These are phyloP conservation scores for Stenodera caucasica DNA, from an alignment of 2,888 invertebrate species.

Conservation along the genomic window DNA sequence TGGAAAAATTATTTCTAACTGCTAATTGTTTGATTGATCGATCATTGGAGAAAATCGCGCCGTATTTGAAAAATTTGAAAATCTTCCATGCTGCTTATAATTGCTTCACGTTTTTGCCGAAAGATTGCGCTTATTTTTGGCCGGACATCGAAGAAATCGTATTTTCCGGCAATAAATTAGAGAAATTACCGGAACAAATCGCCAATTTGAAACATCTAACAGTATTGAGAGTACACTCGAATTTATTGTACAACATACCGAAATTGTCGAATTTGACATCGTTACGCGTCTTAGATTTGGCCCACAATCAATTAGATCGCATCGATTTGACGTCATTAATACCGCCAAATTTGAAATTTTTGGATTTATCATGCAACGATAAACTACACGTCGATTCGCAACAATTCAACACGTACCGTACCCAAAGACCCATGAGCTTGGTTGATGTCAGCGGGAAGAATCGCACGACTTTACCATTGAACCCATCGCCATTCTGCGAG, in stretches of 20 bases:
- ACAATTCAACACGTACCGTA: slow-evolving; percentile 77
- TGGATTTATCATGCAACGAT: slow-evolving; percentile 82
- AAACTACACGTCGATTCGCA: slow-evolving; percentile 81
- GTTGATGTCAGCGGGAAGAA: slow-evolving; percentile 85
- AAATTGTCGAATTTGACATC: slow-evolving; percentile 74
- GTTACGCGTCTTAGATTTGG: slow-evolving; percentile 78
- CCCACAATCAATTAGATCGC: slow-evolving; percentile 81
- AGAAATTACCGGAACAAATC: slow-evolving; percentile 74
- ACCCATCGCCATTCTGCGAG: slow-evolving; percentile 57
- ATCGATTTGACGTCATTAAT: slow-evolving; percentile 76
- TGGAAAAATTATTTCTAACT: slow-evolving; percentile 72
- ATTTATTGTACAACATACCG: slow-evolving; percentile 74
- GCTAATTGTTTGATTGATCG: slow-evolving; percentile 77
- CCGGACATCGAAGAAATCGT: slow-evolving; percentile 79
- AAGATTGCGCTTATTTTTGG: slow-evolving; percentile 75
- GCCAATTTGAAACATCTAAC: slow-evolving; percentile 70
- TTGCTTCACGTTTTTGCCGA: slow-evolving; percentile 71
- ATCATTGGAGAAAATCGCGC: slow-evolving; percentile 61
- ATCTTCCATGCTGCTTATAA: slow-evolving; percentile 80
- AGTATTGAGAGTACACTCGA: slow-evolving; percentile 80
- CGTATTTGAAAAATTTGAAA: slow-evolving; percentile 65
- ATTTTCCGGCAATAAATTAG: slow-evolving; percentile 78
- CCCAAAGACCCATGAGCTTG: slow-evolving; percentile 77
- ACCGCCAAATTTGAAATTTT: slow-evolving; percentile 79
- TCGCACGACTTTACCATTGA: slow-evolving; percentile 66